phyloP scores from a whole-genome alignment of 2,888 invertebrate genomes.

The Phytoseiulus persimilis region DNA sequence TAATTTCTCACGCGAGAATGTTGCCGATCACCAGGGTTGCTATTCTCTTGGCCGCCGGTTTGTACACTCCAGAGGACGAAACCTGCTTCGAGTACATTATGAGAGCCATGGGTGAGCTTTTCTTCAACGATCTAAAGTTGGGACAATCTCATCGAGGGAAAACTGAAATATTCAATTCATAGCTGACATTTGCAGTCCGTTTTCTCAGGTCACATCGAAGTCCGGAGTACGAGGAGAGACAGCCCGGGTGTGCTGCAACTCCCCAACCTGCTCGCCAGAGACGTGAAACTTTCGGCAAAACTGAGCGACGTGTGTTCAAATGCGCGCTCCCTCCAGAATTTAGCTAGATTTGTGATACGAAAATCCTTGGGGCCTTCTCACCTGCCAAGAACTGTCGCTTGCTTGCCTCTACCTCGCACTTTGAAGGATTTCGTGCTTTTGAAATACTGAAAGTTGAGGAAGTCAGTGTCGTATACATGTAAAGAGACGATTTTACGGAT shows the following conservation, averaged over 20 bases:
- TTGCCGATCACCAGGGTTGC: conserved; percentile 48
- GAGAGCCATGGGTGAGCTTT: conserved; percentile 48
- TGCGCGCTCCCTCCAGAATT: background rate
- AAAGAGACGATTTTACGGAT: background rate
- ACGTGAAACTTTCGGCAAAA: conserved; percentile 15
- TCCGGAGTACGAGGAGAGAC: background rate
- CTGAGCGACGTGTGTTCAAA: conserved; percentile 8
- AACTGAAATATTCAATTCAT: background rate
- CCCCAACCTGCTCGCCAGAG: conserved; percentile 1
- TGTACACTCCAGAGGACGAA: conserved; percentile 48
- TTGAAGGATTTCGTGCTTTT: conserved; percentile 16
- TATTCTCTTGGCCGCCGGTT: conserved; percentile 47
- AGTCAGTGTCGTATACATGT: background rate
- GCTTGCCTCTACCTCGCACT: background rate
- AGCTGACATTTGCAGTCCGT: background rate
- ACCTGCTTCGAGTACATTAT: conserved; percentile 48
- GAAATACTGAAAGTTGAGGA: background rate
- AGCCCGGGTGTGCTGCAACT: background rate
- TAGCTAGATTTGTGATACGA: background rate
- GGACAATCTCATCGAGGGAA: background rate
- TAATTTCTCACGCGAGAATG: conserved; percentile 47
- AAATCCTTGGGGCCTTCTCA: conserved; percentile 5
- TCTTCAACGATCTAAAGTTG: background rate
- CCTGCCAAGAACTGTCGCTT: background rate
- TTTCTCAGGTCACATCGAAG: conserved; percentile 9